phyloP scores from a whole-genome alignment of 2,888 invertebrate species.

The Arge pagana region DNA sequence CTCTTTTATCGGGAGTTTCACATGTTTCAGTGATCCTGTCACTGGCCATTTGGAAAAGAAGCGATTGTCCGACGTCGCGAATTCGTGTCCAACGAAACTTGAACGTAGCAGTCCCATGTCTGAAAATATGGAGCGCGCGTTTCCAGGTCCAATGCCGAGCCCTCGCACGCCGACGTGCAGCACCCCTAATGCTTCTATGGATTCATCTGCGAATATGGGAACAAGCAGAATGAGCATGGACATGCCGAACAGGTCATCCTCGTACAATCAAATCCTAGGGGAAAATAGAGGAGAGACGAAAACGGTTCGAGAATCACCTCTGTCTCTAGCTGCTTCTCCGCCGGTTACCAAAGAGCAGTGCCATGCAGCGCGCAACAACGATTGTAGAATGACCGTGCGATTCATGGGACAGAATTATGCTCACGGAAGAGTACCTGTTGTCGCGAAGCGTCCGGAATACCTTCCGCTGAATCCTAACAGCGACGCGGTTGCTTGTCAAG shows the following conservation, averaged over 20 bases:
- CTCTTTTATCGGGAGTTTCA: too few species aligned
- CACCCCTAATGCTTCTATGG: constrained; percentile 52
- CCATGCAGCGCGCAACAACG: constrained; percentile 39
- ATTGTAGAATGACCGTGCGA: constrained; percentile 36
- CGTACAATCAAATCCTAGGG: constrained; percentile 48
- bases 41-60: too few species aligned
- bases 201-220: constrained; percentile 30
- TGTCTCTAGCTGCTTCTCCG: constrained; percentile 53
- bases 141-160: constrained; percentile 51
- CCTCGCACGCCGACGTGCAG: constrained; percentile 53
- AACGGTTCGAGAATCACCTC: constrained; percentile 53
- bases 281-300: constrained; percentile 55
- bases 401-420: constrained; percentile 41
- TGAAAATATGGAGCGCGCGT: constrained; percentile 52
- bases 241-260: constrained; percentile 50
- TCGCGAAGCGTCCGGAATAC: constrained; percentile 61
- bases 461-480: constrained; percentile 71
- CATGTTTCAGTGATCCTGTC: neutral
- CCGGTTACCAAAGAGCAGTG: constrained; percentile 45
- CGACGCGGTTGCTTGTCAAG: constrained; percentile 56
- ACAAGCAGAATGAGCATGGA: constrained; percentile 54
- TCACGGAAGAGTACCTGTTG: constrained; percentile 47
- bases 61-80: constrained; percentile 42
- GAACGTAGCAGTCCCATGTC: constrained; percentile 57
- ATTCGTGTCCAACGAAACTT: constrained; percentile 47